Evolutionary conservation across 1,140 invertebrate genomes (phyloP).

Genomic region (Drosophila pseudoobscura): DNA sequence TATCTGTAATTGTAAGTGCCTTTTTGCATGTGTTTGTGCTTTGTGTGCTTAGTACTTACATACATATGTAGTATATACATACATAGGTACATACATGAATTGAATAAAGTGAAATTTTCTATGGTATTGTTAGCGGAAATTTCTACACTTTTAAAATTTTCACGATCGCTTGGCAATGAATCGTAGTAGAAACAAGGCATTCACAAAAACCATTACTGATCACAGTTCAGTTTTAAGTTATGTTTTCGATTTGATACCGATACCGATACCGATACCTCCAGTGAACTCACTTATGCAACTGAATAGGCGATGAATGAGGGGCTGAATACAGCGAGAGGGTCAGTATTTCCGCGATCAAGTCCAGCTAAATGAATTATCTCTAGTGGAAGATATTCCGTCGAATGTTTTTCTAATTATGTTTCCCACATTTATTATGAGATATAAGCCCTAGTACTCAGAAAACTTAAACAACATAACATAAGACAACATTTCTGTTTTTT

Average conservation of each 20-base stretch:
- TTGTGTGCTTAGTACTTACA: constrained; percentile 15
- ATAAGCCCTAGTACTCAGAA: background rate
- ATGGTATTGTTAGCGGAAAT: constrained; percentile 49
- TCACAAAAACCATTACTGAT: constrained; percentile 17
- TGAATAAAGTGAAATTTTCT: constrained; percentile 61
- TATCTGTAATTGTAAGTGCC: constrained; percentile 20
- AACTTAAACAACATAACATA: too few relatives aligned
- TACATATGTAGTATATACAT: background rate
- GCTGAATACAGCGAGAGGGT: too few relatives aligned
- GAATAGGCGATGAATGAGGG: background rate
- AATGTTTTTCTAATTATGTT: constrained; percentile 33
- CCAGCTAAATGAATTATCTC: constrained; percentile 20
- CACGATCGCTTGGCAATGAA: constrained; percentile 15
- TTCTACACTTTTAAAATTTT: constrained; percentile 20
- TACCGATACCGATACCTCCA: constrained; percentile 6
- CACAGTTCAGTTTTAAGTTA: constrained; percentile 7
- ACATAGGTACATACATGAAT: constrained; percentile 34
- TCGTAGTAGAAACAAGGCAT: constrained; percentile 14
- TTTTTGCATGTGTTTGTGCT: constrained; percentile 3
- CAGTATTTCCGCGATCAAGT: constrained; percentile 12
- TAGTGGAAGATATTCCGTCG: constrained; percentile 5
- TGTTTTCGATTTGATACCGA: constrained; percentile 5
- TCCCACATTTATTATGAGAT: background rate
- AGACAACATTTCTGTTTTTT: too few relatives aligned
- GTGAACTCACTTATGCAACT: constrained; percentile 31